Conservation (phyloP, 2,888 invertebrate species). For the Lamproptera curius region DNA sequence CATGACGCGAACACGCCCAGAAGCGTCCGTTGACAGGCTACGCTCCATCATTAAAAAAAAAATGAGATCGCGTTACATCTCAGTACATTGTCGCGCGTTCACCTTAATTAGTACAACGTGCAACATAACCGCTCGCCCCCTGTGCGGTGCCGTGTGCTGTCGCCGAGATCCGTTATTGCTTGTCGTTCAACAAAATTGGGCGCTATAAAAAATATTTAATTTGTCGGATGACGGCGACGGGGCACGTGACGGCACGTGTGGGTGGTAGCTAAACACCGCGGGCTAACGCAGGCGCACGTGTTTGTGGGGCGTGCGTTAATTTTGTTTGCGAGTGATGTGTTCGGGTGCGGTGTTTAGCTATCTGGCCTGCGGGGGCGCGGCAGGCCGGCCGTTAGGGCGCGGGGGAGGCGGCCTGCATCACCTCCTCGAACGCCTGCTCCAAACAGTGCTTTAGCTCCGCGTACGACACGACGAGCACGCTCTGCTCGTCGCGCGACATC, state of each 20-base stretch:
- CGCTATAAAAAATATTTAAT: not conserved
- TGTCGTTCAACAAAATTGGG: not conserved
- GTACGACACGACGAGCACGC: constrained; percentile 96
- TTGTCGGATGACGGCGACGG: not conserved
- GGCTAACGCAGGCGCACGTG: not conserved
- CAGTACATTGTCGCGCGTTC: constrained; percentile 21
- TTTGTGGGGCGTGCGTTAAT: too few species aligned
- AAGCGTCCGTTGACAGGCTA: constrained; percentile 5
- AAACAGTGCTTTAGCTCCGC: constrained; percentile 97
- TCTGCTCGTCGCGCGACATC: constrained; percentile 97
- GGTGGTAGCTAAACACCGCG: not conserved
- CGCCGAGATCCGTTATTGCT: not conserved
- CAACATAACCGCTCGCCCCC: too few species aligned
- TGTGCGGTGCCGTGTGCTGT: too few species aligned
- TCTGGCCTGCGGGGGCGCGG: not conserved
- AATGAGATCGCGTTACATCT: constrained; percentile 47
- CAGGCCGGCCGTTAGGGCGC: not conserved
- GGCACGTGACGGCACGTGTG: too few species aligned
- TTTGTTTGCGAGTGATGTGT: constrained; percentile 4
- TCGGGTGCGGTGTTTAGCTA: not conserved
- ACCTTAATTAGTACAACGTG: too few species aligned
- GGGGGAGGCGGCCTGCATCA: constrained; percentile 68
- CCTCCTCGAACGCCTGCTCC: constrained; percentile 93
- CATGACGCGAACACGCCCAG: constrained; percentile 1
- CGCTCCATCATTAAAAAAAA: constrained; percentile 22